Base-by-base conservation (phyloP, 1,140 invertebrate genomes). In the Rhynchophorus ferrugineus region DNA sequence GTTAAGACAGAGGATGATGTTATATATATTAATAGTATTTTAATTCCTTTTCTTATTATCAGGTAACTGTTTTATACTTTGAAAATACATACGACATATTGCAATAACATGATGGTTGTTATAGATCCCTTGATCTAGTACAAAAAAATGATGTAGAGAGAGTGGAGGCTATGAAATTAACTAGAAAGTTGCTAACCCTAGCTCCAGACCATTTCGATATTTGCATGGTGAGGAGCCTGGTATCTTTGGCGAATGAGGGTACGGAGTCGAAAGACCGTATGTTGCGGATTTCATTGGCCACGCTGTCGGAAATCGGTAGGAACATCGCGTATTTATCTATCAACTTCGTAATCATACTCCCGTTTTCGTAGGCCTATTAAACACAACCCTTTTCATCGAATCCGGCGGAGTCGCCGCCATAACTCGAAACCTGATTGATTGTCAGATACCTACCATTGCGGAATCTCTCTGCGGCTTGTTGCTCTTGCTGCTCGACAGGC, bases 381-480 rank as follows among this genome's bases (percentile, higher is more conserved):
- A 95, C 73, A 78, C 90, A 11, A 77, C 78, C 24, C 65, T 90
- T 21, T 82, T 94, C 43, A 85, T 91, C 57, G 76, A 78, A 39
- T 87, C 85, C 65, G 89, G 89, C 20, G 92, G 90, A 5, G 82
- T 95, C 9, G 81, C 80, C 11, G 84, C 89, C 3, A 77, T 96
- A 7, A 80, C 89, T 0, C 77, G 87, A 44, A 89, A 88, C 64
- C 75, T 91, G 18, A 75, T 91, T 17, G 85, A 89, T 59, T 90
- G 83, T 63, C 82, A 86, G 59, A 84, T 83, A 52, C 82, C 86
- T 1, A 75, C 77, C 18, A 85, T 89, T 64, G 81, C 84, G 8
- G 93, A 97, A 69, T 85, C 89, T 3, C 74, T 95, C 0, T 81
- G 93, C 43, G 89, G 87, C 0, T 85, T 91, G 3, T 70, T 96